A percentile compares a stretch with the other conserved stretches of the same genome.
phyloP scores from a whole-genome alignment of 2,113 vertebrate species.

The Probosciger aterrimus region DNA sequence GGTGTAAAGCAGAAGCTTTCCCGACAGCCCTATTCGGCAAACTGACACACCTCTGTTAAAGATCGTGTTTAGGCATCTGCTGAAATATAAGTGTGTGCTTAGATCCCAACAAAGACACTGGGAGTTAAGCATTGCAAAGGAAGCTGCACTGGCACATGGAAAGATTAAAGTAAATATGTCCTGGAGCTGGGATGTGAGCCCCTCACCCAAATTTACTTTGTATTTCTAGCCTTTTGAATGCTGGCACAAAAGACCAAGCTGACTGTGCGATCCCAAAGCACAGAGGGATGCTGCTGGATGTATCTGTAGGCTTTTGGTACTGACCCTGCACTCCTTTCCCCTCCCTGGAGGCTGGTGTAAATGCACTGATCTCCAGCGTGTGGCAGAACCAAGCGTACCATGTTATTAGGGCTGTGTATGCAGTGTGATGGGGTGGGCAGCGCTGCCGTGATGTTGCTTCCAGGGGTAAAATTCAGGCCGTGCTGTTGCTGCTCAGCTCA shows the following conservation, averaged over 20 bases:
- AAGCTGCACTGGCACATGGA: neutral
- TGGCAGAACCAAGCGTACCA: fast-evolving
- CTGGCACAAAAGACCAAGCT: neutral
- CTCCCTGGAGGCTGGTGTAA: neutral
- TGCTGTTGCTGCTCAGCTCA: fast-evolving
- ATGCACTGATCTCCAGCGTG: fast-evolving
- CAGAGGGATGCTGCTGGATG: neutral
- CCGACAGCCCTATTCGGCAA: neutral
- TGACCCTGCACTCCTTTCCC: neutral
- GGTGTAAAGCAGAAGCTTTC: constrained; percentile 14
- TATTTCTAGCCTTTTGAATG: neutral
- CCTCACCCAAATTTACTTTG: fast-evolving
- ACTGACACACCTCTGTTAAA: neutral
- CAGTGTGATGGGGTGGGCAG: neutral
- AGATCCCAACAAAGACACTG: neutral
- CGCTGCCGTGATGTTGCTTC: neutral
- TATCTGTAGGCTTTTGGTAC: neutral
- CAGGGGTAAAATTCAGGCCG: neutral
- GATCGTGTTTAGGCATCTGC: neutral
- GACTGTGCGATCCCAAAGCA: neutral
- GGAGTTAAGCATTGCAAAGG: neutral
- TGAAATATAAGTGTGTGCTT: neutral
- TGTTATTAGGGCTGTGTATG: neutral
- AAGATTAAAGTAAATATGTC: neutral
- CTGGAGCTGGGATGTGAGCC: neutral